A percentile compares a stretch with the other conserved stretches of the same genome.
phyloP scores from a whole-genome alignment of 2,888 invertebrate species.

The Lapara coniferarum region DNA sequence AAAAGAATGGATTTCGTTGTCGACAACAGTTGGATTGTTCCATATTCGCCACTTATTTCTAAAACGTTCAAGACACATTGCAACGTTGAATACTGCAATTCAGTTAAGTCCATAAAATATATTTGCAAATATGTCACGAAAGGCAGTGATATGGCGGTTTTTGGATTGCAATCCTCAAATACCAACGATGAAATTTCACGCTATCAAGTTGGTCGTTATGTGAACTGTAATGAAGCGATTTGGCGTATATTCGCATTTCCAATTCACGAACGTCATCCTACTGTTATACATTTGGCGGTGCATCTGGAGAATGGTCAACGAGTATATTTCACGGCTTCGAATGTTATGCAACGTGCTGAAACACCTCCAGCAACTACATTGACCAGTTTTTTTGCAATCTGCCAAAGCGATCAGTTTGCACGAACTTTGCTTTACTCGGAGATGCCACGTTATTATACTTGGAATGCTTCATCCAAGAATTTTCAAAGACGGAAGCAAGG shows the following conservation, averaged over 20 bases:
- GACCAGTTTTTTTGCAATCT: conserved; percentile 38
- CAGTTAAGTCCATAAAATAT: conserved; percentile 58
- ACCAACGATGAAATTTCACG: conserved; percentile 37
- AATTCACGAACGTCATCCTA: conserved; percentile 33
- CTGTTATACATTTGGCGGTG: conserved; percentile 33
- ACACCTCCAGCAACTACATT: conserved; percentile 42
- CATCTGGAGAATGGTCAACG: conserved; percentile 37
- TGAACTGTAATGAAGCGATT: conserved; percentile 34
- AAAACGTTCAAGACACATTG: conserved; percentile 39
- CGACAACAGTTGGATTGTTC: conserved; percentile 34
- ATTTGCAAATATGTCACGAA: conserved; percentile 43
- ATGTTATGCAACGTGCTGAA: conserved; percentile 39
- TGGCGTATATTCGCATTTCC: conserved; percentile 35
- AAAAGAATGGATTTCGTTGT: not conserved
- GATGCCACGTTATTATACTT: conserved; percentile 45
- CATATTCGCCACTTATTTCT: conserved; percentile 38
- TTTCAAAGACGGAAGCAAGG: conserved; percentile 50
- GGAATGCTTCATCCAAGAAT: conserved; percentile 49
- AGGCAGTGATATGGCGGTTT: conserved; percentile 41
- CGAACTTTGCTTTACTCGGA: conserved; percentile 50
- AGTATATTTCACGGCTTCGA: conserved; percentile 34
- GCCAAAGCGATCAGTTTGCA: conserved; percentile 41
- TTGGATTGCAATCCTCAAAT: conserved; percentile 35
- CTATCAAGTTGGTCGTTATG: conserved; percentile 32
- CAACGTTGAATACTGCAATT: conserved; percentile 57